Percentiles rank a stretch among this genome's conserved stretches.
These are phyloP conservation scores for Charaxes varanes DNA, from an alignment of 1,140 invertebrate genomes.

Conservation along the genomic window DNA sequence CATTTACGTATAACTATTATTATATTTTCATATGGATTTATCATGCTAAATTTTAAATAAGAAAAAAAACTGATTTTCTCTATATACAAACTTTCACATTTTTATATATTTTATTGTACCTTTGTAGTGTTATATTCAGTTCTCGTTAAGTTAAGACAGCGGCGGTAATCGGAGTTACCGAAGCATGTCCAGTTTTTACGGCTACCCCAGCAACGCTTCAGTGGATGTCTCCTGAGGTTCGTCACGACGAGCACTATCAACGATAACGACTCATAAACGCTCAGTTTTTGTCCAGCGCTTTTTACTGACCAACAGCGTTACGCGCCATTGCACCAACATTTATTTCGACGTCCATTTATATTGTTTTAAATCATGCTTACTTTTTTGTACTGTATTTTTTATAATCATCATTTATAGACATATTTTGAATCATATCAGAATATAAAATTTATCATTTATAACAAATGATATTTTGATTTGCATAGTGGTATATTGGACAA, in stretches of 20 bases:
- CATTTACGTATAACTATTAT: no score
- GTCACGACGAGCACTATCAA: conserved; percentile 43
- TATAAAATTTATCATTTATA: no score
- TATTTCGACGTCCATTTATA: conserved; percentile 16
- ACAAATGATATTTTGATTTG: conserved; percentile 7
- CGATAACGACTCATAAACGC: conserved; percentile 23
- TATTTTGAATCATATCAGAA: no score
- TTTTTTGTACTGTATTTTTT: no score
- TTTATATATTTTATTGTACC: no score
- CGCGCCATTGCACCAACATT: conserved; percentile 16
- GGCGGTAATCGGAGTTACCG: conserved; percentile 16
- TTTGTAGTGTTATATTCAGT: no score
- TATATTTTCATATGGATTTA: no score
- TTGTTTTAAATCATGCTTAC: conserved; percentile 12
- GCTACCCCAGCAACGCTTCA: conserved; percentile 41
- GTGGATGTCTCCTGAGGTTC: conserved; percentile 24
- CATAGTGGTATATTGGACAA: no score
- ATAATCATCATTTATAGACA: no score
- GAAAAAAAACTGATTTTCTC: no score
- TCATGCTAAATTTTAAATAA: no score
- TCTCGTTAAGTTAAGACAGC: conserved; percentile 18
- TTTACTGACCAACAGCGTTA: conserved; percentile 23
- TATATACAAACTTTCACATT: no score
- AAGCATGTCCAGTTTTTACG: conserved; percentile 52
- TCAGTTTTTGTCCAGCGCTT: conserved; percentile 24